Percentiles rank a stretch among this genome's conserved stretches.
phyloP scores from a whole-genome alignment of 2,797 vertebrate species.

The Hemitrygon akajei region DNA sequence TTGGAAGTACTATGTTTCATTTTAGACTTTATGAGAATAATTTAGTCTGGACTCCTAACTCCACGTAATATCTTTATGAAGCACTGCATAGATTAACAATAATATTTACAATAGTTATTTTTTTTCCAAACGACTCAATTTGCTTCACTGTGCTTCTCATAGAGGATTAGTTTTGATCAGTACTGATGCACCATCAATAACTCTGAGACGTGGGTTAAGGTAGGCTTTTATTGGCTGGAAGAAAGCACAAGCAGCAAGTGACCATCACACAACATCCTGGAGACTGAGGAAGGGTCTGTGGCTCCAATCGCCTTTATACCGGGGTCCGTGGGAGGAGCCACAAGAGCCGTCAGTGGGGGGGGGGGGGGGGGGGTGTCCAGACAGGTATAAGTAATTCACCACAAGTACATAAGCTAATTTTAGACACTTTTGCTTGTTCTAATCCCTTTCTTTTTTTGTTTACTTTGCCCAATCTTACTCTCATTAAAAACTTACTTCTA shows the following conservation, averaged over 20 bases:
- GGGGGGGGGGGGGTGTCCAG: no score
- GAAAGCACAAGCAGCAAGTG: no score
- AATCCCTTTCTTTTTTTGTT: neutral
- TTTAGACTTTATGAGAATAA: neutral
- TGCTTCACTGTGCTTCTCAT: neutral
- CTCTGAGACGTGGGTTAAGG: no score
- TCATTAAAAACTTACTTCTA: neutral
- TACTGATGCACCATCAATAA: no score
- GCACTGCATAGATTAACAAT: neutral
- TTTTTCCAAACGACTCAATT: neutral
- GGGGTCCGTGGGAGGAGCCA: no score
- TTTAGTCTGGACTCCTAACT: neutral
- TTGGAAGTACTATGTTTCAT: neutral
- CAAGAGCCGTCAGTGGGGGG: no score
- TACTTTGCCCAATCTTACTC: neutral
- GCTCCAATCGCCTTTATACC: no score
- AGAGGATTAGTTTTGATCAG: neutral
- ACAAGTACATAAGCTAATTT: neutral
- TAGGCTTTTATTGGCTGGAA: no score
- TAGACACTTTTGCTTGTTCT: neutral
- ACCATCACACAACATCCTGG: no score
- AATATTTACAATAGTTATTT: neutral
- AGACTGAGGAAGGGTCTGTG: no score
- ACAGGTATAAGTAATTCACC: no score
- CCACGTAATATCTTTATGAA: neutral